Conservation (phyloP, 2,113 vertebrate genomes). For the Clupea harengus region DNA sequence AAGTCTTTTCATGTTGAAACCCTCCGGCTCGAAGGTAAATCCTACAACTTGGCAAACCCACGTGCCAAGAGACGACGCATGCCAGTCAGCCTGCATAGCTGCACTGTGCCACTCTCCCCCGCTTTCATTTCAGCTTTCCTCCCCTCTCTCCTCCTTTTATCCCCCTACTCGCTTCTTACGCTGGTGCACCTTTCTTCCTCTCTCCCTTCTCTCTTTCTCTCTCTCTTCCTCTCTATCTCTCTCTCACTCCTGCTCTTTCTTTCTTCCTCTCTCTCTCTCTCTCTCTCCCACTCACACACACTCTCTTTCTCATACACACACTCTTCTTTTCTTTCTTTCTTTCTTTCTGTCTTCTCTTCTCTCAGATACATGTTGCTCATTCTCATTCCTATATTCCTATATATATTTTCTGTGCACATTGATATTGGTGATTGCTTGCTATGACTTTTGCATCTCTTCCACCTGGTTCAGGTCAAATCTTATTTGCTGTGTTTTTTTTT, state of each 20-base stretch:
- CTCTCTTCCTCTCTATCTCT: slow-evolving; percentile 44
- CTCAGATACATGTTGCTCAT: neutral
- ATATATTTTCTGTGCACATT: neutral
- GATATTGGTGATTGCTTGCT: neutral
- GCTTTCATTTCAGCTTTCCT: slow-evolving; percentile 34
- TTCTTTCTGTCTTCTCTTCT: slow-evolving; percentile 42
- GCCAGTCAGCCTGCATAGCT: slow-evolving; percentile 70
- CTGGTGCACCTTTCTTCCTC: neutral
- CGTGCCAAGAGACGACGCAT: slow-evolving; percentile 64
- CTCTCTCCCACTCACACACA: slow-evolving; percentile 34
- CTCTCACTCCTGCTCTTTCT: neutral
- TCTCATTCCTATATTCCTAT: neutral
- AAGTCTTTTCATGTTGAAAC: slow-evolving; percentile 72
- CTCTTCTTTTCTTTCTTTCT: slow-evolving; percentile 33
- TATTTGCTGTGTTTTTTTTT: neutral
- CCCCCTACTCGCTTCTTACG: neutral
- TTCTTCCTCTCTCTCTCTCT: slow-evolving; percentile 22
- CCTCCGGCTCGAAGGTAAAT: slow-evolving; percentile 75
- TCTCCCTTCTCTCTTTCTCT: slow-evolving; percentile 19
- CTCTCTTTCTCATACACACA: slow-evolving; percentile 33
- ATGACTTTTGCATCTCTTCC: neutral
- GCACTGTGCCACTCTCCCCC: slow-evolving; percentile 25
- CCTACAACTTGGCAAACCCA: slow-evolving; percentile 76
- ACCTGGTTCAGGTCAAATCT: slow-evolving; percentile 1
- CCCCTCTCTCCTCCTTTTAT: slow-evolving; percentile 17